These are phyloP conservation scores for Chouioia cunea DNA, from an alignment of 2,888 invertebrate genomes.

Conservation along the genomic window DNA sequence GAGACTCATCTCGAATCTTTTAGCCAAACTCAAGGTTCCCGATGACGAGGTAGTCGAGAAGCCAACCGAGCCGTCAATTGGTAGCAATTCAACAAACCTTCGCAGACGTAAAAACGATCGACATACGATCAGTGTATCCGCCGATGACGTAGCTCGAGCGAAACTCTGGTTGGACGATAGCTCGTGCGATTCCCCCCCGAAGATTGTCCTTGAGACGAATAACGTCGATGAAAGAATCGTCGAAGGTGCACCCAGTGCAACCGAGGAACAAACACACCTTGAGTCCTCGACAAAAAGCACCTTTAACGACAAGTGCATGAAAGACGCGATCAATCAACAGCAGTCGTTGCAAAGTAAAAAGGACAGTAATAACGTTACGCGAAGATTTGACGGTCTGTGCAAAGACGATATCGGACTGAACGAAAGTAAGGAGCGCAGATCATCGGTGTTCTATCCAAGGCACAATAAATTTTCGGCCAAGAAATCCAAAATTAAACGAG, in stretches of 20 bases:
- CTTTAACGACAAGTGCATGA: conserved; percentile 59
- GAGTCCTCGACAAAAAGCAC: neutral
- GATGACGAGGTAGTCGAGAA: conserved; percentile 54
- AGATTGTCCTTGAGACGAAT: neutral
- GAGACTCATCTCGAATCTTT: conserved; percentile 78
- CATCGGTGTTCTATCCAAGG: conserved; percentile 45
- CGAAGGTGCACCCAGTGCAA: neutral
- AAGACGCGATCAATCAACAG: conserved; percentile 66
- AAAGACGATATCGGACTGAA: conserved; percentile 46
- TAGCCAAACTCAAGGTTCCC: conserved; percentile 70
- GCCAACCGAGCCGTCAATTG: conserved; percentile 55
- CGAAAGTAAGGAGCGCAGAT: conserved; percentile 31
- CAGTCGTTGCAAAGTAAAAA: conserved; percentile 56
- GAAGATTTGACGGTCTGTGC: conserved; percentile 36
- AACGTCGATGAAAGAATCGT: conserved; percentile 5
- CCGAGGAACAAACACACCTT: neutral
- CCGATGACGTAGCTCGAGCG: conserved; percentile 84
- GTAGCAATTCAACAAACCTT: conserved; percentile 59
- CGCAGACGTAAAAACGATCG: conserved; percentile 76
- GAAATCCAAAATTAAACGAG: conserved; percentile 85
- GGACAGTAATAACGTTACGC: conserved; percentile 7
- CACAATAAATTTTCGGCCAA: conserved; percentile 72
- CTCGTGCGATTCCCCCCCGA: conserved; percentile 15
- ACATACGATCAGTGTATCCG: conserved; percentile 87
- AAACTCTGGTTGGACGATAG: conserved; percentile 77